Percentiles rank a stretch among this genome's conserved stretches.
Conservation (phyloP, 2,888 invertebrate genomes). For the Cephus pulcher region DNA sequence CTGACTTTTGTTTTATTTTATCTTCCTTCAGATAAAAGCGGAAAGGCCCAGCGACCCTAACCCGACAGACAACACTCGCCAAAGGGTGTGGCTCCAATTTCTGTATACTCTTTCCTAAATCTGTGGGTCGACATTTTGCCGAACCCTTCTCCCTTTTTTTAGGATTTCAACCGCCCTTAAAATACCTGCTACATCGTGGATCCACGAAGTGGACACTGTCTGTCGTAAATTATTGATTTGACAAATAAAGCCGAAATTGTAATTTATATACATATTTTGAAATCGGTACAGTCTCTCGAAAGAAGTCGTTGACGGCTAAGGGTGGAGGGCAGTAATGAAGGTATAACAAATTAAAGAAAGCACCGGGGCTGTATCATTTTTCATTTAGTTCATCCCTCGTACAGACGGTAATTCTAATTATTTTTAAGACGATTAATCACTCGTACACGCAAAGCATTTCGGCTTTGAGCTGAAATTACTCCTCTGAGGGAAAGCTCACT, state of each 20-base stretch:
- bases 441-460: slow-evolving; percentile 14
- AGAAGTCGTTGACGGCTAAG: not conserved
- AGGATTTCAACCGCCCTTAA: not conserved
- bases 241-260: not conserved
- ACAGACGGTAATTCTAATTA: slow-evolving; percentile 30
- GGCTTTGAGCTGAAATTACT: slow-evolving; percentile 30
- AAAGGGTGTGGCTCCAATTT: slow-evolving; percentile 14
- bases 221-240: not conserved
- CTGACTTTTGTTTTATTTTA: slow-evolving; percentile 24
- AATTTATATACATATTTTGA: not conserved
- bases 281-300: not conserved
- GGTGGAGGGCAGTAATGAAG: not conserved
- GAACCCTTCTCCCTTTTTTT: not conserved
- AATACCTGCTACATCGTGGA: too few relatives aligned
- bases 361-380: slow-evolving; percentile 14
- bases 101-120: not conserved
- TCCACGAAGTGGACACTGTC: not conserved
- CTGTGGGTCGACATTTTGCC: not conserved
- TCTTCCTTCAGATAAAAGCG: slow-evolving; percentile 30
- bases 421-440: slow-evolving; percentile 39
- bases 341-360: not conserved
- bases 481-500: slow-evolving; percentile 17
- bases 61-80: not conserved
- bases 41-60: not conserved
- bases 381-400: slow-evolving; percentile 32